A percentile compares a stretch with the other conserved stretches of the same genome.
Conservation (phyloP, 37 sponge, comb jelly and placozoan species). For the Amphimedon queenslandica region DNA sequence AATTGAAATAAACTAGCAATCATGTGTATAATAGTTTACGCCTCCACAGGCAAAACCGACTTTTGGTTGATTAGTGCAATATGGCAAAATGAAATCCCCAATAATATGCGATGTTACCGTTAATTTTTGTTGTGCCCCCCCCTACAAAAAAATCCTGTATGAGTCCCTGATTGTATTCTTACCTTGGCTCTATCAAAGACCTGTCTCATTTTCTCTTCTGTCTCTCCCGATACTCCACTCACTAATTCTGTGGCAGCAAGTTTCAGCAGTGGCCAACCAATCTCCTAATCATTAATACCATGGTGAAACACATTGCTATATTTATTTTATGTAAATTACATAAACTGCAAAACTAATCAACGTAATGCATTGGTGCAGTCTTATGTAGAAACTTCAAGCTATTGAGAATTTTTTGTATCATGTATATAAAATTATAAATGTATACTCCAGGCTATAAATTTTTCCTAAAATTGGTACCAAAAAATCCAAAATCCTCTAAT, state of each 20-base stretch:
- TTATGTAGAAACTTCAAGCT: not conserved
- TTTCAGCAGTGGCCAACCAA: conserved; percentile 77
- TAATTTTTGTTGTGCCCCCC: not conserved
- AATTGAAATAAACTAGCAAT: too few relatives aligned
- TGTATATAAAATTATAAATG: too few relatives aligned
- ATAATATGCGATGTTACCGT: not conserved
- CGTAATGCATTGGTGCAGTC: not conserved
- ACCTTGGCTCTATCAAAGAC: conserved; percentile 79
- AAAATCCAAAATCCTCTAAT: too few relatives aligned
- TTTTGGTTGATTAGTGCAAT: too few relatives aligned
- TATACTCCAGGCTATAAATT: too few relatives aligned
- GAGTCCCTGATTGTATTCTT: too few relatives aligned
- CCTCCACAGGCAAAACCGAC: too few relatives aligned
- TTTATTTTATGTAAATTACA: not conserved
- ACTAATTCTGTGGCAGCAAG: conserved; percentile 95
- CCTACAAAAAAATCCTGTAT: too few relatives aligned
- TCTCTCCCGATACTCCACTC: conserved; percentile 95
- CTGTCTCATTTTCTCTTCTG: conserved; percentile 84
- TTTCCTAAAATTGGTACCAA: too few relatives aligned
- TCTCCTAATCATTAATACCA: conserved; percentile 46
- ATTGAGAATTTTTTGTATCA: too few relatives aligned
- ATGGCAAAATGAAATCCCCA: not conserved
- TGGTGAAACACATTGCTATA: too few relatives aligned
- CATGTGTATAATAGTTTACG: too few relatives aligned
- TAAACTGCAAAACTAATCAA: not conserved